These are phyloP conservation scores for Plagodis dolabraria DNA, from an alignment of 2,888 invertebrate species.

Conservation along the genomic window DNA sequence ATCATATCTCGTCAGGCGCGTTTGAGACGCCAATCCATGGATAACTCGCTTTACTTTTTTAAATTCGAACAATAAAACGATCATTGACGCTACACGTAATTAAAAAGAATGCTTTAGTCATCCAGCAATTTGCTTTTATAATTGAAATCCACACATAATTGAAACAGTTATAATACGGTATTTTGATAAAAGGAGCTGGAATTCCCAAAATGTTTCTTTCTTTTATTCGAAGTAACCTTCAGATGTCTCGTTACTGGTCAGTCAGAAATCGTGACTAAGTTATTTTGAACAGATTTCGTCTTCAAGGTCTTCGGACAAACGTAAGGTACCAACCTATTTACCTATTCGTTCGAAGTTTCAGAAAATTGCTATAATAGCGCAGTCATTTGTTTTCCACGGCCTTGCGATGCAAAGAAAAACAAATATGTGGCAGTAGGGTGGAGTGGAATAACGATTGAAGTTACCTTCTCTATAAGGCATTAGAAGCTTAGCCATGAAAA, in stretches of 20 bases:
- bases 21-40: slow-evolving; percentile 26
- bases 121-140: slow-evolving; percentile 11
- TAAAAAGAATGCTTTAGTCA: slow-evolving; percentile 14
- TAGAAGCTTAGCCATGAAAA: slow-evolving; percentile 11
- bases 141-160: slow-evolving; percentile 5
- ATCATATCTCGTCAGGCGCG: slow-evolving; percentile 25
- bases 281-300: slow-evolving; percentile 10
- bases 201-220: neutral
- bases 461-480: slow-evolving; percentile 13
- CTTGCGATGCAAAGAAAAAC: slow-evolving; percentile 23
- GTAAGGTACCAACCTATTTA: neutral
- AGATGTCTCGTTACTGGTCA: slow-evolving; percentile 6
- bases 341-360: slow-evolving; percentile 1
- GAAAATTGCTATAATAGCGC: slow-evolving; percentile 15
- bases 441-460: slow-evolving; percentile 14
- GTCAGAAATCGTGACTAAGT: slow-evolving; percentile 10
- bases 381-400: slow-evolving; percentile 15
- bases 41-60: slow-evolving; percentile 13
- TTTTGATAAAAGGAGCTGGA: neutral
- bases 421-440: slow-evolving; percentile 21
- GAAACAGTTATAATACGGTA: slow-evolving; percentile 2
- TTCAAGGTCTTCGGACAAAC: slow-evolving; percentile 7
- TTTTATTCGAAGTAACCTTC: slow-evolving; percentile 2
- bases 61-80: slow-evolving; percentile 23
- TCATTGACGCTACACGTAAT: slow-evolving; percentile 5